Evolutionary conservation across 2,797 vertebrate genomes (phyloP).

Genomic region (Gambusia yucatana): DNA sequence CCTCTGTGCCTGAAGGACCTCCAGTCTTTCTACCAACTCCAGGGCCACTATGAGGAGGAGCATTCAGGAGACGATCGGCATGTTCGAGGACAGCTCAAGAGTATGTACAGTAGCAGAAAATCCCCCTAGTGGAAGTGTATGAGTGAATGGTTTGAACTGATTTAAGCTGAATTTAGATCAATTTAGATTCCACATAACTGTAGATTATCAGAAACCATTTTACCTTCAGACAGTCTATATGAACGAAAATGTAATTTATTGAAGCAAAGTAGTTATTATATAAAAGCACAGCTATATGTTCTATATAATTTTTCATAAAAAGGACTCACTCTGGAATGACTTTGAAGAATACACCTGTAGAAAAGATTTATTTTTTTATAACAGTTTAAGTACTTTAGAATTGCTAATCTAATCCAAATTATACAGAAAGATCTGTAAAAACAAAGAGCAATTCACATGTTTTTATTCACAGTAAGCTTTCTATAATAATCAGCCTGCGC

Average conservation of each 20-base stretch:
- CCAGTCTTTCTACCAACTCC: constrained; percentile 95
- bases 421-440: neutral
- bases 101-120: constrained; percentile 74
- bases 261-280: neutral
- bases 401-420: neutral
- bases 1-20: constrained; percentile 95
- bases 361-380: neutral
- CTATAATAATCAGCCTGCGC: neutral
- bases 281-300: neutral
- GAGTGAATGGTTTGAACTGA: neutral
- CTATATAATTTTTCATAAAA: neutral
- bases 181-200: neutral
- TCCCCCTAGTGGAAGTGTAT: neutral
- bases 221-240: neutral
- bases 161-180: neutral
- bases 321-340: neutral
- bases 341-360: neutral
- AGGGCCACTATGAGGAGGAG: constrained; percentile 96
- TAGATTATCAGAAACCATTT: neutral
- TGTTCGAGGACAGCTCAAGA: constrained; percentile 90
- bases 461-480: neutral
- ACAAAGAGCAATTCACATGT: neutral
- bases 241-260: neutral
- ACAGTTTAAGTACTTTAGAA: neutral
- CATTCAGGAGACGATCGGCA: constrained; percentile 90